Evolutionary conservation across 2,888 invertebrate genomes (phyloP), one percentile per base, ranked within the genome.

Genomic region (Philonicus albiceps): DNA sequence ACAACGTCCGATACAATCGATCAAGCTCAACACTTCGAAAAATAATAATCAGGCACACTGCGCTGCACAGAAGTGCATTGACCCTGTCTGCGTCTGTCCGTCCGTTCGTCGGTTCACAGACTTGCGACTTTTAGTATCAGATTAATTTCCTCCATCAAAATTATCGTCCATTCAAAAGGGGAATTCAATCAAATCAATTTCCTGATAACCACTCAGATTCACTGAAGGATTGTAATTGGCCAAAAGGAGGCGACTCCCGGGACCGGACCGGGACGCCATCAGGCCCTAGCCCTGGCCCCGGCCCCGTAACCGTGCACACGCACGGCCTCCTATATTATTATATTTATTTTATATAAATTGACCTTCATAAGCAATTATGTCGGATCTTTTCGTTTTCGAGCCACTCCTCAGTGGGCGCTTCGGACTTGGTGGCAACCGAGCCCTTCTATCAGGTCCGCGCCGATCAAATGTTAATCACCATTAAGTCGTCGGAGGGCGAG

Each of bases 291-390:
- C 27, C 73, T 31, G 37, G 37, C 37, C 40, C 40, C 11, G 4
- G 11, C 40, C 40, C 16, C 16, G 40, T 8, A 3, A 13, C 40
- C 49, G 37, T 37, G 11, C 30, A 74, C 16, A 74, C 37, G 74
- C 74, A 37, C 34, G 74, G 34, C 74, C n/a, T 13, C 74, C 34
- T 86, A 80, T 86, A 87, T 87, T 86, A 87, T 87, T 87, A 87
- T 87, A 87, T 87, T 87, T 87, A 87, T 87, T 87, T 87, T 87
- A 86, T 86, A 86, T 85, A 87, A 87, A 87, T 87, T 83, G 86
- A 87, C 86, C 87, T 86, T 86, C 86, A 80, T 84, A 86, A 87
- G 87, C 86, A 87, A 87, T 87, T 87, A 87, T 86, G 85, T 85
- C 75, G 74, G 74, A 55, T 85, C 85, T 85, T 85, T 85, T 74